Evolutionary conservation across 2,797 vertebrate species (phyloP).

Genomic region (Jordanella pulchra): DNA sequence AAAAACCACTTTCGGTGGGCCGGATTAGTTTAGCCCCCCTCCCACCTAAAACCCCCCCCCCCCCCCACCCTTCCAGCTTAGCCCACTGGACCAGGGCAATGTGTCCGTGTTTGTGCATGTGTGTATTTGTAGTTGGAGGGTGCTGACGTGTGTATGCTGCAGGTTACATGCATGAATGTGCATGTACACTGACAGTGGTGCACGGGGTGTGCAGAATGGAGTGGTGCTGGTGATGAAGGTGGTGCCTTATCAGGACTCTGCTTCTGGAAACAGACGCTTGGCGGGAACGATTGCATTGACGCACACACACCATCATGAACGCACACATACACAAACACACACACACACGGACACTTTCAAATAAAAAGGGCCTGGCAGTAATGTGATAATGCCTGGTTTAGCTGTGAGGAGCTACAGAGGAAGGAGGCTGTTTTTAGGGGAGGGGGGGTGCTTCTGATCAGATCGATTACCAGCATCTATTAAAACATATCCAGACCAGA

Average conservation of each 20-base stretch:
- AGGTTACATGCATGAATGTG: slow-evolving; percentile 44
- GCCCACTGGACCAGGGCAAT: slow-evolving; percentile 95
- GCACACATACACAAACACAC: slow-evolving; percentile 73
- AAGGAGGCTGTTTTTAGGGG: slow-evolving; percentile 58
- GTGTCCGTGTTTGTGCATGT: slow-evolving; percentile 44
- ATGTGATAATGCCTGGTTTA: slow-evolving; percentile 96
- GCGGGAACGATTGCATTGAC: slow-evolving; percentile 75
- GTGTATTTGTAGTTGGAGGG: slow-evolving; percentile 44
- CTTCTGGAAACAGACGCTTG: slow-evolving; percentile 96
- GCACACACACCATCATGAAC: slow-evolving; percentile 18
- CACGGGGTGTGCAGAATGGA: slow-evolving; percentile 33
- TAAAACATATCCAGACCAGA: slow-evolving; percentile 22
- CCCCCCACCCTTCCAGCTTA: slow-evolving; percentile 86
- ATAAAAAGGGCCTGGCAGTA: slow-evolving; percentile 88
- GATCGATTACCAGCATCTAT: slow-evolving; percentile 24
- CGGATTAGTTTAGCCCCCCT: slow-evolving; percentile 84
- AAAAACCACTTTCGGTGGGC: slow-evolving; percentile 99
- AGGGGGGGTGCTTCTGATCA: slow-evolving; percentile 19
- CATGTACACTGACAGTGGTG: slow-evolving; percentile 45
- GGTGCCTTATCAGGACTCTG: slow-evolving; percentile 95
- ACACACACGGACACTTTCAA: slow-evolving; percentile 72
- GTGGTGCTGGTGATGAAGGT: slow-evolving; percentile 60
- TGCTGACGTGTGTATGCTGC: slow-evolving; percentile 40
- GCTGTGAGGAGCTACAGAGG: slow-evolving; percentile 85
- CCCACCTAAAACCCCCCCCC: slow-evolving; percentile 31